These are phyloP conservation scores for Schizotus pectinicornis DNA, from an alignment of 2,888 invertebrate species.

Conservation along the genomic window DNA sequence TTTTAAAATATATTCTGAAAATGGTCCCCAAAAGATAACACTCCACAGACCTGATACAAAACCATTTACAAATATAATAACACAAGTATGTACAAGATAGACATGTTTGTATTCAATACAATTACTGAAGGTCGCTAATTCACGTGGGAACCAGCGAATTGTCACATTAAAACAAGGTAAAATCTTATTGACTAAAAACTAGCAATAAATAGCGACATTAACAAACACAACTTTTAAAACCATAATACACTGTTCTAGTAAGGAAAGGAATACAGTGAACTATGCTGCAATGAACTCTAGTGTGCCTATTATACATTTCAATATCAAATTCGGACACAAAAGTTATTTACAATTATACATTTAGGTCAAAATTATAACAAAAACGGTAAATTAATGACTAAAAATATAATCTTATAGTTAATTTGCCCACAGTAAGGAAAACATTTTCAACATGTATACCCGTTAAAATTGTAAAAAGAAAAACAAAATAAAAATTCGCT, in stretches of 20 bases:
- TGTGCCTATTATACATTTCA: conserved; percentile 15
- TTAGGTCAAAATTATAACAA: conserved; percentile 10
- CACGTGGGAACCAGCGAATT: conserved; percentile 16
- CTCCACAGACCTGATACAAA: conserved; percentile 47
- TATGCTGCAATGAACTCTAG: background rate
- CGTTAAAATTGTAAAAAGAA: background rate
- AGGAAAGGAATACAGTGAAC: background rate
- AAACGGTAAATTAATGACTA: conserved; percentile 2
- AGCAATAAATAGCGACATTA: conserved; percentile 19
- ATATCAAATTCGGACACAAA: conserved; percentile 28
- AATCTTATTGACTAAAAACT: background rate
- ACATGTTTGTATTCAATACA: conserved; percentile 23
- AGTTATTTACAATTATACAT: conserved; percentile 31
- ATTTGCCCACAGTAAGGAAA: background rate
- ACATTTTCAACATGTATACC: background rate
- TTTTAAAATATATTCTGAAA: conserved; percentile 47
- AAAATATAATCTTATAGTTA: conserved; percentile 3
- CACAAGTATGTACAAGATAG: conserved; percentile 23
- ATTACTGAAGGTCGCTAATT: conserved; percentile 19
- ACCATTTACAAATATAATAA: conserved; percentile 39
- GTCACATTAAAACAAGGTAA: conserved; percentile 16
- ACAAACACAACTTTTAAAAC: conserved; percentile 14
- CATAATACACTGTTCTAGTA: conserved; percentile 29
- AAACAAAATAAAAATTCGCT: conserved; percentile 2
- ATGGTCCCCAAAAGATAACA: conserved; percentile 53